A percentile compares a stretch with the other conserved stretches of the same genome.
Conservation (phyloP, 2,888 invertebrate species). For the Harpalus rufipes region DNA sequence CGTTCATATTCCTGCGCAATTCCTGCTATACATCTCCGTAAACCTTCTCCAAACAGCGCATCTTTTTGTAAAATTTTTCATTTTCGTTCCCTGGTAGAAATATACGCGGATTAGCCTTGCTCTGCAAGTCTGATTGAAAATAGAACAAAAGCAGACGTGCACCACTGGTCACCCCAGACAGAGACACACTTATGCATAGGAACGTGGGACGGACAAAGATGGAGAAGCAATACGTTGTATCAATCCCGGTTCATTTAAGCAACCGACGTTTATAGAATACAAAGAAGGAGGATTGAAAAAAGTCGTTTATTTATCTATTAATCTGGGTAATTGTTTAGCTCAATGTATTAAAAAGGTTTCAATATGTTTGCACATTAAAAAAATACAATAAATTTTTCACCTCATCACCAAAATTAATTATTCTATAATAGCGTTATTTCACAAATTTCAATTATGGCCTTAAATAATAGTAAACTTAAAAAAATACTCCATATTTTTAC, state of each 20-base stretch:
- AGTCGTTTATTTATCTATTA: not conserved
- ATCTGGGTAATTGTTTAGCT: not conserved
- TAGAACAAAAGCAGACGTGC: constrained; percentile 54
- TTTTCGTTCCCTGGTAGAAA: constrained; percentile 50
- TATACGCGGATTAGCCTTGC: constrained; percentile 48
- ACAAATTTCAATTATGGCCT: too few species aligned
- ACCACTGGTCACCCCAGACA: constrained; percentile 8
- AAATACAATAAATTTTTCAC: too few species aligned
- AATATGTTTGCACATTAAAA: too few species aligned
- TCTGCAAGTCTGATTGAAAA: constrained; percentile 66
- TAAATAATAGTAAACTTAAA: too few species aligned
- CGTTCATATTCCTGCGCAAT: not conserved
- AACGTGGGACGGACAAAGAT: not conserved
- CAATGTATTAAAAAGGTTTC: too few species aligned
- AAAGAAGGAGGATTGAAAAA: not conserved
- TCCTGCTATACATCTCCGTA: constrained; percentile 1
- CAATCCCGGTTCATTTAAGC: constrained; percentile 65
- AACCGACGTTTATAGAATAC: constrained; percentile 36
- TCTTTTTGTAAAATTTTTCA: constrained; percentile 55
- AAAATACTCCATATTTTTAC: too few species aligned
- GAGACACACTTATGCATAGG: not conserved
- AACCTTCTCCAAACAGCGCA: constrained; percentile 13
- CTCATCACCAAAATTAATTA: too few species aligned
- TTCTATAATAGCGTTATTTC: too few species aligned
- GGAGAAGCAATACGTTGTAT: constrained; percentile 61